phyloP scores from a whole-genome alignment of 2,888 invertebrate species.

The Mesorhabditis belari region DNA sequence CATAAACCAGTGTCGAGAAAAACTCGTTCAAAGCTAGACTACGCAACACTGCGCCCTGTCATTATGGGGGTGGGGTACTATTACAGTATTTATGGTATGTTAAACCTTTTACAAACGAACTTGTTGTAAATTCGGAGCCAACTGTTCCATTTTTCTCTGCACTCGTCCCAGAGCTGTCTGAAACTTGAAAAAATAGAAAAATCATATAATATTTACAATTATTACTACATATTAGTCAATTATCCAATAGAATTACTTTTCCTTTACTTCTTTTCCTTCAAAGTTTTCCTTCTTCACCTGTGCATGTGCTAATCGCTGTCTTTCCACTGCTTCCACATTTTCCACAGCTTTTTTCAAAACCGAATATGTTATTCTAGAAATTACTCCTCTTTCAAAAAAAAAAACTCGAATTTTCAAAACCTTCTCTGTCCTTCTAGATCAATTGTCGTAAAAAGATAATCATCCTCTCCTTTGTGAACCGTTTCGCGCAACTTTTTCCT shows the following conservation, averaged over 20 bases:
- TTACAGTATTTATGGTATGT: background rate
- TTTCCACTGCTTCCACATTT: constrained; percentile 37
- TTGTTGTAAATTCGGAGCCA: constrained; percentile 34
- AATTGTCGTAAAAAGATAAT: constrained; percentile 30
- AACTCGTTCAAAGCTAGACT: too few species aligned
- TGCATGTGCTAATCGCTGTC: constrained; percentile 36
- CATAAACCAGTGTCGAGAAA: too few species aligned
- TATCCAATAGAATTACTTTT: constrained; percentile 29
- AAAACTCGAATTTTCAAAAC: constrained; percentile 5
- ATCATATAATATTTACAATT: background rate
- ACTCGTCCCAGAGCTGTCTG: constrained; percentile 38
- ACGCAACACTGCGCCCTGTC: too few species aligned
- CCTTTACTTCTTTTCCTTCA: constrained; percentile 33
- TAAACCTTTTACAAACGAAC: constrained; percentile 6
- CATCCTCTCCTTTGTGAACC: constrained; percentile 27
- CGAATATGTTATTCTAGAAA: constrained; percentile 25
- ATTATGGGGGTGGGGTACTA: too few species aligned
- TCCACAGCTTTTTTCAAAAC: constrained; percentile 34
- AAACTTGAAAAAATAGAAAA: background rate
- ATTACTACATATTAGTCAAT: constrained; percentile 3
- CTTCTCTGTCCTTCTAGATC: constrained; percentile 34
- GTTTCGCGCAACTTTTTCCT: constrained; percentile 27
- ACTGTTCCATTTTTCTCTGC: constrained; percentile 35
- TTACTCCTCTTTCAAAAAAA: background rate
- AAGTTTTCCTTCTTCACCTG: constrained; percentile 35